Conservation (phyloP, 2,888 invertebrate genomes). For the Corythucha ciliata region DNA sequence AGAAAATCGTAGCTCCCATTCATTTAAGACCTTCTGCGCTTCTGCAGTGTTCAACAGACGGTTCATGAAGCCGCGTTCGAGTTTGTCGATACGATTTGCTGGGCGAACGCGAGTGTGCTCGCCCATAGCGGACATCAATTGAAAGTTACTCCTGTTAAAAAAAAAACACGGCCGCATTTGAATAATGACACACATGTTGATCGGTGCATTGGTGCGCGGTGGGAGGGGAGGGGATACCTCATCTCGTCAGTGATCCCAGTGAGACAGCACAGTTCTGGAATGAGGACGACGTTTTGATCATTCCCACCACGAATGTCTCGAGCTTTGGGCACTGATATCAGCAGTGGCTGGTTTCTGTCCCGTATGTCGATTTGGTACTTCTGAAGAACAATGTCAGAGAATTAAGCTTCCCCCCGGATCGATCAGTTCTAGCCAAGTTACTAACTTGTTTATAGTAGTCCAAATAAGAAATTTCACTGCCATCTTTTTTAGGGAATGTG, state of each 20-base stretch:
- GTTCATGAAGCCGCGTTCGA: constrained; percentile 53
- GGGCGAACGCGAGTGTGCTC: constrained; percentile 68
- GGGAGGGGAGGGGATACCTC: no score
- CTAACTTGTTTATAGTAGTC: constrained; percentile 56
- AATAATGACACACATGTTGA: no score
- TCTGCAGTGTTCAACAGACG: constrained; percentile 47
- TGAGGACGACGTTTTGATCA: constrained; percentile 57
- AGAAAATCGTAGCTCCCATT: constrained; percentile 65
- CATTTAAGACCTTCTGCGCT: constrained; percentile 52
- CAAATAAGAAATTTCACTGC: constrained; percentile 47
- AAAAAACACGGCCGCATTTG: no score
- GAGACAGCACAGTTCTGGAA: constrained; percentile 76
- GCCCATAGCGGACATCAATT: constrained; percentile 59
- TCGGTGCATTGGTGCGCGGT: no score
- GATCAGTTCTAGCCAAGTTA: no score
- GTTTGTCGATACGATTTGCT: constrained; percentile 52
- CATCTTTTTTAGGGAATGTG: constrained; percentile 57
- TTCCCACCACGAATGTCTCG: constrained; percentile 60
- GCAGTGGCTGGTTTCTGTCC: constrained; percentile 62
- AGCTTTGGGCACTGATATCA: constrained; percentile 60
- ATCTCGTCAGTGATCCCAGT: constrained; percentile 69
- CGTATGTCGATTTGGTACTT: constrained; percentile 58
- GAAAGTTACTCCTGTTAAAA: constrained; percentile 45
- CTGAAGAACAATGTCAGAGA: no score
- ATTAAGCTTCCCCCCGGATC: no score